Base-by-base conservation (phyloP, 2,888 invertebrate genomes). In the Amphipoea oculea region DNA sequence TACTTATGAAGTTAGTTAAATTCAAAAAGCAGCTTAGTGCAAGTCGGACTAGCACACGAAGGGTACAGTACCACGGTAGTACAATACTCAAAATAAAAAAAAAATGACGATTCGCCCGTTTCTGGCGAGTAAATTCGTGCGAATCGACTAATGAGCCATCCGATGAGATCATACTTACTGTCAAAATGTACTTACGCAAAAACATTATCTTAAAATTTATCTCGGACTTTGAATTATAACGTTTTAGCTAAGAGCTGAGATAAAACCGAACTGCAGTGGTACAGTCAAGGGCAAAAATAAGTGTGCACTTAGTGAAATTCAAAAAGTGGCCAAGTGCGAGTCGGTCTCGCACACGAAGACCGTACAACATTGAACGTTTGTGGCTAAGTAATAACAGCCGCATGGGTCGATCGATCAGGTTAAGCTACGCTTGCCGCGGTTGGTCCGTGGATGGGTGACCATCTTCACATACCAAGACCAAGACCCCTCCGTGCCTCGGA, bases 111-210 rank as follows among this genome's bases (percentile, higher is more conserved):
- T 29, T 29, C 29, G 29, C 29, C 29, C 29, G 29, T 29, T 29
- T 29, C 29, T 45, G 42, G 42, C 42, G 9, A 45, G 42, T 9
- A 45, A 9, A 9, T 45, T 45, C 9, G 9, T 45, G 42, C 42
- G 42, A 45, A 9, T 45, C 42, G 9, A 45, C 42, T 45, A 45
- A 45, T 45, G 9, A 45, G 0, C 42, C 42, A 14, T 42, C n/a
- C 29, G 73, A 74, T 82, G 65, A 17, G 40, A 85, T 85, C 70
- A 45, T 51, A 70, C 45, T 45, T 40, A 29, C 65, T 62, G 74
- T 85, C 75, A 85, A 85, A 82, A 81, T 70, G 62, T 79, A 70
- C 54, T 72, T 73, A 72, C 14, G 68, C 70, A 70, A 73, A 79
- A 66, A 79, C 48, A 87, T 60, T 70, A 70, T 68, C 45, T 51